phyloP scores from a whole-genome alignment of 30 jellyfish, hydroid and myxozoan species.

The Turritopsis dohrnii region DNA sequence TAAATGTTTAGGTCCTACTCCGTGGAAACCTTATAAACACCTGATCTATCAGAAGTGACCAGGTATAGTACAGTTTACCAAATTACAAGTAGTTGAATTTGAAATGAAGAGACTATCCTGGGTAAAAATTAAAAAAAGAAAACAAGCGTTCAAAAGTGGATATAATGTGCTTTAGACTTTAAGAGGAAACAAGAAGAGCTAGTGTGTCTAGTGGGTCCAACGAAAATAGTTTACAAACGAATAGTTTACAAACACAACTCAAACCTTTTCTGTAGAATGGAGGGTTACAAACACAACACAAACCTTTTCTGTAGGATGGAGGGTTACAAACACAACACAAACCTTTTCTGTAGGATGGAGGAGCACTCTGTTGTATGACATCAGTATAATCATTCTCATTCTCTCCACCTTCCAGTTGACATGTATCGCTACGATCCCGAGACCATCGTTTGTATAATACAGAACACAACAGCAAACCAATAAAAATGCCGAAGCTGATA shows the following conservation, averaged over 20 bases:
- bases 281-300: background rate
- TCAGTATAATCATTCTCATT: constrained; percentile 44
- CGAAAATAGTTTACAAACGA: too few relatives aligned
- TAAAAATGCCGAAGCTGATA: constrained; percentile 80
- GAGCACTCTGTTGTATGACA: constrained; percentile 92
- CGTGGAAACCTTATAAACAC: too few relatives aligned
- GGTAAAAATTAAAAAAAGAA: too few relatives aligned
- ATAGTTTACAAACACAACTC: background rate
- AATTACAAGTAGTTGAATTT: too few relatives aligned
- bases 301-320: constrained; percentile 88
- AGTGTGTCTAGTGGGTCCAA: too few relatives aligned
- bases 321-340: background rate
- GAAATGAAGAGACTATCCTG: too few relatives aligned
- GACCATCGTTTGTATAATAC: constrained; percentile 68
- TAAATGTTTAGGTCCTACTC: too few relatives aligned
- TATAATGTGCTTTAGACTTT: too few relatives aligned
- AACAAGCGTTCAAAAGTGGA: too few relatives aligned
- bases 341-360: constrained; percentile 94
- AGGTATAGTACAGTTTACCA: too few relatives aligned
- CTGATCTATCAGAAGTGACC: too few relatives aligned
- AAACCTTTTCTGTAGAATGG: constrained; percentile 87
- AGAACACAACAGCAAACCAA: constrained; percentile 75
- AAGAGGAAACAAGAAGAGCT: too few relatives aligned
- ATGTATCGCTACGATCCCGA: constrained; percentile 22
- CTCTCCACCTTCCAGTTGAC: constrained; percentile 31